A percentile compares a stretch with the other conserved stretches of the same genome.
These are phyloP conservation scores for Galeopterus variegatus DNA, from an alignment of 2,113 vertebrate species.

Conservation along the genomic window DNA sequence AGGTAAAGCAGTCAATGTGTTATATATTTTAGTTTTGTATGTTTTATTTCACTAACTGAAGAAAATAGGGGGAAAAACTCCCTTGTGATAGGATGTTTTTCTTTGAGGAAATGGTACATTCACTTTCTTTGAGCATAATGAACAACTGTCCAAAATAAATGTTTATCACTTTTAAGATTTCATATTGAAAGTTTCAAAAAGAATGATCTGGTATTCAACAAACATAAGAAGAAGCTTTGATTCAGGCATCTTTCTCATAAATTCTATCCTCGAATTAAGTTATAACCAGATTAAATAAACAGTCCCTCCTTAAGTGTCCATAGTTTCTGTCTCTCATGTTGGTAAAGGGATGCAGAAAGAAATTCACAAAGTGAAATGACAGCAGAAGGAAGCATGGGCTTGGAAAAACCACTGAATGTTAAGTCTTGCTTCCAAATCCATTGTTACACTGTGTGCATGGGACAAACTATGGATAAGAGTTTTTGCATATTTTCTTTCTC, in stretches of 20 bases:
- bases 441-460: background rate
- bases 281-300: background rate
- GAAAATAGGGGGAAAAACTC: background rate
- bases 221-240: background rate
- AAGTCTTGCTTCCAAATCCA: background rate
- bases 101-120: background rate
- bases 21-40: background rate
- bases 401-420: too few relatives aligned
- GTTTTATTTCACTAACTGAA: background rate
- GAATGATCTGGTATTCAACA: background rate
- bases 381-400: background rate
- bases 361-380: background rate
- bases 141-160: background rate
- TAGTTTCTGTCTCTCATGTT: background rate
- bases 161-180: background rate
- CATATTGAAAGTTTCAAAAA: background rate
- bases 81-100: background rate
- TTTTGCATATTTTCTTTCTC: background rate
- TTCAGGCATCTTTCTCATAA: background rate
- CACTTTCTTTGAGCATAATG: background rate
- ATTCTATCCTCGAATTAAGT: background rate
- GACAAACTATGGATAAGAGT: background rate
- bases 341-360: background rate
- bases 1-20: background rate
- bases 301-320: too few relatives aligned